phyloP scores from a whole-genome alignment of 2,113 vertebrate species.

The Malurus cyaneus region DNA sequence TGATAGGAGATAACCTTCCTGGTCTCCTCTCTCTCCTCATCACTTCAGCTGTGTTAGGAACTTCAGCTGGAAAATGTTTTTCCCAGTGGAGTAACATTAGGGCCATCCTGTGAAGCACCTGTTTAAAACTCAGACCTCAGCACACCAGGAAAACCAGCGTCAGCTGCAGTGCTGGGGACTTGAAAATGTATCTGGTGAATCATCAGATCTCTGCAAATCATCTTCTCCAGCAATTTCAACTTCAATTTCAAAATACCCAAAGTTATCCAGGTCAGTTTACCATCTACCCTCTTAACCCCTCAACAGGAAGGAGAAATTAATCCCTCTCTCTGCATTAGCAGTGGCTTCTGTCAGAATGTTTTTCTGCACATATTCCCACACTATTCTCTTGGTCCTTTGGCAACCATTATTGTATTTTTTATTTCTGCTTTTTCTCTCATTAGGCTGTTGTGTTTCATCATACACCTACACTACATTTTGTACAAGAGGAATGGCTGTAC shows the following conservation, averaged over 20 bases:
- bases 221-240: neutral
- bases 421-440: neutral
- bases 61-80: neutral
- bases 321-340: neutral
- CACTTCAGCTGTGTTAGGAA: neutral
- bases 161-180: neutral
- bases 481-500: neutral
- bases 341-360: neutral
- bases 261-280: neutral
- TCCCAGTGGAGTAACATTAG: neutral
- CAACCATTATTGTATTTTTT: neutral
- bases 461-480: neutral
- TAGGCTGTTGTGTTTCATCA: neutral
- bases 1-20: neutral
- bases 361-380: neutral
- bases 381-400: neutral
- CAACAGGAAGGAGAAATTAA: neutral
- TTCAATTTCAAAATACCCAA: neutral
- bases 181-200: neutral
- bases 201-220: neutral
- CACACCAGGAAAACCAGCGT: neutral
- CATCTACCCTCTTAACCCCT: neutral
- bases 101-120: neutral
- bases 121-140: neutral
- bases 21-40: neutral